phyloP scores from a whole-genome alignment of 1,140 invertebrate genomes.

The Muscidifurax raptorellus region DNA sequence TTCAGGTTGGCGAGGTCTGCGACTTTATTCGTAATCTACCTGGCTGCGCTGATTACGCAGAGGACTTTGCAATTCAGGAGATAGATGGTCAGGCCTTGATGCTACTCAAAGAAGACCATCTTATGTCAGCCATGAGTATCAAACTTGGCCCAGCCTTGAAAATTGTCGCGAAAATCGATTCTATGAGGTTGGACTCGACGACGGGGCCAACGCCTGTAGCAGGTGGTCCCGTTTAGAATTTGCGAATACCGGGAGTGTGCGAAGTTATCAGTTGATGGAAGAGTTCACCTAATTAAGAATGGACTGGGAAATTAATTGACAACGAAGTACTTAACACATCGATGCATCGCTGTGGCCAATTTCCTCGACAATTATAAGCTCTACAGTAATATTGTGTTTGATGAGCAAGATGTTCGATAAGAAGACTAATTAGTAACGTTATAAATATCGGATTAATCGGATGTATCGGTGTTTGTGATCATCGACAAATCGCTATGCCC shows the following conservation, averaged over 20 bases:
- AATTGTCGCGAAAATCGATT: constrained; percentile 91
- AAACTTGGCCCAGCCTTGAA: constrained; percentile 96
- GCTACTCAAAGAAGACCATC: constrained; percentile 95
- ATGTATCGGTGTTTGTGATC: background rate
- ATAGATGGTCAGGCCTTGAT: constrained; percentile 96
- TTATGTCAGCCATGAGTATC: constrained; percentile 96
- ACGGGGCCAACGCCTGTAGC: constrained; percentile 65
- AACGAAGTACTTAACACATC: background rate
- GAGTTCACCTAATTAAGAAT: background rate
- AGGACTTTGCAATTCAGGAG: constrained; percentile 96
- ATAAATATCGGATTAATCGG: background rate
- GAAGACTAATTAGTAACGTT: background rate
- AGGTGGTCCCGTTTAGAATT: constrained; percentile 62
- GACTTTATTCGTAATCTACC: constrained; percentile 91
- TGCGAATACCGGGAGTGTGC: background rate
- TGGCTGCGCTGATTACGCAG: constrained; percentile 94
- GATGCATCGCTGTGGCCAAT: background rate
- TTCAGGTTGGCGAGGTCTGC: constrained; percentile 83
- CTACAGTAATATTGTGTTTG: too few species aligned
- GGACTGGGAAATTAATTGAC: background rate
- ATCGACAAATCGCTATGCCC: background rate
- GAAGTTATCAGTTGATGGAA: background rate
- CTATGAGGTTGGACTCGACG: constrained; percentile 80
- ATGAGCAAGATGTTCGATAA: background rate
- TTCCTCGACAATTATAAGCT: background rate